Evolutionary conservation across 2,888 invertebrate species (phyloP).

Genomic region (Sinotaia quadrata): DNA sequence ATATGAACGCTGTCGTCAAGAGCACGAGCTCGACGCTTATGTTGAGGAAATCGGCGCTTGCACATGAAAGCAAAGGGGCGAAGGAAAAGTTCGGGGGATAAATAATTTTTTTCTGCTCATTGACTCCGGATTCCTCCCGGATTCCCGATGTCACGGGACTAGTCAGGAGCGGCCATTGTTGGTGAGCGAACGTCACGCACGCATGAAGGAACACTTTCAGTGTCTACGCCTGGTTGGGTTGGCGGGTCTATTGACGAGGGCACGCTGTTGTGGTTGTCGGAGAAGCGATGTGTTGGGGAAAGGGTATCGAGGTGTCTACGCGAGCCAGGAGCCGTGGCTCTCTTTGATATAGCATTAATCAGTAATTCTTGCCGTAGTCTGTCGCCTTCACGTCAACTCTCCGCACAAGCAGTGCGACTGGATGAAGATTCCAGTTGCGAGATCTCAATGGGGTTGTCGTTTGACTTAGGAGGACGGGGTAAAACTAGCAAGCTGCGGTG

Average conservation of each 20-base stretch:
- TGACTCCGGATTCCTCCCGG: constrained; percentile 25
- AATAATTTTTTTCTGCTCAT: constrained; percentile 31
- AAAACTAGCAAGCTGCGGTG: no score
- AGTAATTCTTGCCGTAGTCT: no score
- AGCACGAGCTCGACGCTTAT: constrained; percentile 17
- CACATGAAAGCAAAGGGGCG: constrained; percentile 16
- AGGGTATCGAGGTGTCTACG: background rate
- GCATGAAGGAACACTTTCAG: constrained; percentile 25
- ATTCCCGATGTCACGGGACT: constrained; percentile 24
- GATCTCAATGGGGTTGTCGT: no score
- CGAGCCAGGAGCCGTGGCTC: background rate
- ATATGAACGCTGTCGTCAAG: constrained; percentile 27
- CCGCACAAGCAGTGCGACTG: no score
- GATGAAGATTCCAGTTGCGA: no score
- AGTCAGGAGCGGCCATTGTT: constrained; percentile 23
- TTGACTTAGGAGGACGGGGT: no score
- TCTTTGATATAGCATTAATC: no score
- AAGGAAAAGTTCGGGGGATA: constrained; percentile 18
- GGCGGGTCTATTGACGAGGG: background rate
- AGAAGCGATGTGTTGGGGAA: background rate
- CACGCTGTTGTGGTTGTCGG: background rate
- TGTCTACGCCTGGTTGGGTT: background rate
- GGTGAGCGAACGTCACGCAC: constrained; percentile 16
- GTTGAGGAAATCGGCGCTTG: constrained; percentile 7
- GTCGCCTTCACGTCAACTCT: no score